Evolutionary conservation across 1,140 invertebrate genomes (phyloP), one percentile per base, ranked within the genome.

Genomic region (Riptortus pedestris): DNA sequence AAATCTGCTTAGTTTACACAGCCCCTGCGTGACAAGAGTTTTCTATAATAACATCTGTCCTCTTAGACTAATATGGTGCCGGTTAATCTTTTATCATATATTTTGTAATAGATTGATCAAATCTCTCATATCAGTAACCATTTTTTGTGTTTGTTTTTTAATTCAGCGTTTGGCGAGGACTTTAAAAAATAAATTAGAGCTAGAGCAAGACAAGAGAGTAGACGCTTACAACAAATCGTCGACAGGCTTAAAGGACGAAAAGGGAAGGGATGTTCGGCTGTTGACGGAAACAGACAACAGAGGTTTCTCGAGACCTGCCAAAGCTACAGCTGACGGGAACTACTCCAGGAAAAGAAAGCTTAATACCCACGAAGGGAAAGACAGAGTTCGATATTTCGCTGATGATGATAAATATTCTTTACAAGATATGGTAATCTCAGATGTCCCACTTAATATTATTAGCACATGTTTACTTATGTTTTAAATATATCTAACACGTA

Each of bases 401-500:
- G 91, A 96, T 78, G 92, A 96, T 79, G 90, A 95, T 72, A 86
- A 86, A 74, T 87, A 90, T 76, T 85, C 87, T 47, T 80, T 96
- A 14, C 81, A 88, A 73, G 79, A 91, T 73, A 88, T 96, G 87
- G 88, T 90, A 79, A 78, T 74, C 70, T 68, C 63, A 26, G 14
- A 14, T 38, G 31, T 38, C 5, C 14, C 14, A 43, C 33, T 47
- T 67, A 52, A 20, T 62, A 33, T 62, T 16, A 38, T 14, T 38
- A 38, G 14, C n/a, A n/a, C 31, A 38, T 38, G 31, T 38, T 38
- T 38, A 38, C 14, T 38, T 38, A 14, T 38, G 31, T 7, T 7
- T 7, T 38, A 38, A 38, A 38, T 38, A 38, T 38, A 7, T 38
- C 14, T 38, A 38, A 38, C 5, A 38, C 31, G 14, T 38, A 38